Evolutionary conservation across 2,797 vertebrate species (phyloP).

Genomic region (Xenops minutus): DNA sequence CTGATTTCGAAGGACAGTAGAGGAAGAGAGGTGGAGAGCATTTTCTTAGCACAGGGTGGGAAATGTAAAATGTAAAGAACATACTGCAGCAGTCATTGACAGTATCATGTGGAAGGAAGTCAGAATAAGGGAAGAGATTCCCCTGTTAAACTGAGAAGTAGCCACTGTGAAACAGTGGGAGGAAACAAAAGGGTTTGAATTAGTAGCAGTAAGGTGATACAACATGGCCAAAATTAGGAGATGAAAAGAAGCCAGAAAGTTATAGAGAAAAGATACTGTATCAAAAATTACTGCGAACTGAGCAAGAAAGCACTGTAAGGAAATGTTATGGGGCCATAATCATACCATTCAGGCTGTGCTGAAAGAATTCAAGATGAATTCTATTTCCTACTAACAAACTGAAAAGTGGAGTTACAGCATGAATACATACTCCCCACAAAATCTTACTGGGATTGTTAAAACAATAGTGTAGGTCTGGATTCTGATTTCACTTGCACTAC

Average conservation of each 20-base stretch:
- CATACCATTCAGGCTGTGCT: not conserved
- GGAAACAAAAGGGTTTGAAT: not conserved
- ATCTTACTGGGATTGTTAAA: not conserved
- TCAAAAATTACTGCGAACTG: not conserved
- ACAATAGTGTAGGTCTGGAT: not conserved
- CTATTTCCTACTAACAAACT: not conserved
- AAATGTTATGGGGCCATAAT: not conserved
- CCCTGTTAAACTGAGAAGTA: not conserved
- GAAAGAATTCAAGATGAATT: not conserved
- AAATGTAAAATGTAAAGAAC: constrained; percentile 7
- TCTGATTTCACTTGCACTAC: not conserved
- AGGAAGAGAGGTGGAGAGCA: not conserved
- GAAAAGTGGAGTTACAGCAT: not conserved
- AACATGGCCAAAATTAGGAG: not conserved
- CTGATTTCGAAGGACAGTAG: not conserved
- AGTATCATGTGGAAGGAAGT: not conserved
- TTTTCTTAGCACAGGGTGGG: not conserved
- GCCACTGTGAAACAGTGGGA: not conserved
- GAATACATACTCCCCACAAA: not conserved
- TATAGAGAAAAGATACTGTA: not conserved
- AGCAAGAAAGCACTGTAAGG: not conserved
- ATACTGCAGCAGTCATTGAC: constrained; percentile 21
- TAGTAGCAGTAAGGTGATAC: not conserved
- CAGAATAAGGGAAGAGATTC: constrained; percentile 8
- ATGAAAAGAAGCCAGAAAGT: not conserved